Evolutionary conservation across 2,888 invertebrate genomes (phyloP).

Genomic region (Luperina testacea): DNA sequence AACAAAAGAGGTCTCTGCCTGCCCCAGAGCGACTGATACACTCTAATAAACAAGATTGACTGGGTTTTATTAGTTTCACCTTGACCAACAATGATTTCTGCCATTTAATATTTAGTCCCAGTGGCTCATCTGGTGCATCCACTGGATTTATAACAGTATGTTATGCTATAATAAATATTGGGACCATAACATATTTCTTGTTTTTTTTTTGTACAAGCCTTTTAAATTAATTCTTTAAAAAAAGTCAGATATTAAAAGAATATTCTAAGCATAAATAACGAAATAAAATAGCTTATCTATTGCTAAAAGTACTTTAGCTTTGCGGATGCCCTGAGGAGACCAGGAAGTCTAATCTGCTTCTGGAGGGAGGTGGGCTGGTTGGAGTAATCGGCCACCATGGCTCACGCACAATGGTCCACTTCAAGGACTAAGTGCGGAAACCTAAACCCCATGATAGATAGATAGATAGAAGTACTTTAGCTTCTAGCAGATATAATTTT

Average conservation of each 20-base stretch:
- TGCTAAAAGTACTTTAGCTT: neutral
- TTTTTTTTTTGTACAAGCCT: neutral
- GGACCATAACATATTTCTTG: neutral
- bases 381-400: too few relatives aligned
- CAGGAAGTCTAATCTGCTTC: too few relatives aligned
- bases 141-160: neutral
- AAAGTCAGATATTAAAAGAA: neutral
- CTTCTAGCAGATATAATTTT: neutral
- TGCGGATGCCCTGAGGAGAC: too few relatives aligned
- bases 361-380: too few relatives aligned
- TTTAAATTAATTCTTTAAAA: neutral
- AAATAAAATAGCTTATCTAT: neutral
- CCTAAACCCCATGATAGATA: too few relatives aligned
- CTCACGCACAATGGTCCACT: too few relatives aligned
- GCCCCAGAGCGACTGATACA: neutral
- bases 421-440: too few relatives aligned
- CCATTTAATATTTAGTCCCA: conserved; percentile 7
- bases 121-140: conserved; percentile 30
- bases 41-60: conserved; percentile 11
- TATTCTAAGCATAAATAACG: neutral
- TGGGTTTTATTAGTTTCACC: conserved; percentile 47
- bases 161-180: neutral
- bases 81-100: conserved; percentile 28
- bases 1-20: neutral
- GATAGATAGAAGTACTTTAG: too few relatives aligned